These are phyloP conservation scores for Scaptomyza pallida DNA, from an alignment of 1,140 invertebrate genomes.

Conservation along the genomic window DNA sequence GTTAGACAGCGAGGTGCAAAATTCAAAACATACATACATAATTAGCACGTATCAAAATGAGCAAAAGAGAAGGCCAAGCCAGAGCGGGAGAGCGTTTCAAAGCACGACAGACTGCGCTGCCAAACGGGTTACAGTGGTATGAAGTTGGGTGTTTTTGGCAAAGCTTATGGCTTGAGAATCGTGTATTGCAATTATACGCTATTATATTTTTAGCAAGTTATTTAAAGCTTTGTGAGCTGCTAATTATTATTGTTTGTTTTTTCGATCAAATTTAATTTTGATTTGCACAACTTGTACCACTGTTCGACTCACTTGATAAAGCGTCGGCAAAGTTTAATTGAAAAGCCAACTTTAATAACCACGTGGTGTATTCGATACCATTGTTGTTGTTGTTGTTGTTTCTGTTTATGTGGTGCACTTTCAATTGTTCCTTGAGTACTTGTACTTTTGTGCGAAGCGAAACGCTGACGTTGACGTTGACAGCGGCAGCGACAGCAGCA, in stretches of 20 bases:
- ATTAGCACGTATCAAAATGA: slow-evolving; percentile 27
- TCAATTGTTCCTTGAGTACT: slow-evolving; percentile 49
- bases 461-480: slow-evolving; percentile 14
- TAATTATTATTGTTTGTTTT: background rate
- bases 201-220: background rate
- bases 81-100: slow-evolving; percentile 14
- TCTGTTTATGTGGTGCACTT: slow-evolving; percentile 34
- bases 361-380: slow-evolving; percentile 61
- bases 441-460: slow-evolving; percentile 40
- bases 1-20: slow-evolving; percentile 14
- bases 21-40: slow-evolving; percentile 29
- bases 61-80: slow-evolving; percentile 32
- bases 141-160: background rate
- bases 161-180: background rate
- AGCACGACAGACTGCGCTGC: slow-evolving; percentile 24
- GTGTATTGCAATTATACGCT: background rate
- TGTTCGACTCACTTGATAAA: slow-evolving; percentile 36
- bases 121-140: slow-evolving; percentile 38
- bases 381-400: slow-evolving; percentile 31
- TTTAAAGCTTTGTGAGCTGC: background rate
- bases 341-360: slow-evolving; percentile 69
- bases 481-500: background rate
- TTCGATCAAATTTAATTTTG: background rate
- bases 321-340: slow-evolving; percentile 66
- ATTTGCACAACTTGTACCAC: slow-evolving; percentile 1